Base-by-base conservation (phyloP, 2,797 vertebrate genomes). In the Spatula clypeata region DNA sequence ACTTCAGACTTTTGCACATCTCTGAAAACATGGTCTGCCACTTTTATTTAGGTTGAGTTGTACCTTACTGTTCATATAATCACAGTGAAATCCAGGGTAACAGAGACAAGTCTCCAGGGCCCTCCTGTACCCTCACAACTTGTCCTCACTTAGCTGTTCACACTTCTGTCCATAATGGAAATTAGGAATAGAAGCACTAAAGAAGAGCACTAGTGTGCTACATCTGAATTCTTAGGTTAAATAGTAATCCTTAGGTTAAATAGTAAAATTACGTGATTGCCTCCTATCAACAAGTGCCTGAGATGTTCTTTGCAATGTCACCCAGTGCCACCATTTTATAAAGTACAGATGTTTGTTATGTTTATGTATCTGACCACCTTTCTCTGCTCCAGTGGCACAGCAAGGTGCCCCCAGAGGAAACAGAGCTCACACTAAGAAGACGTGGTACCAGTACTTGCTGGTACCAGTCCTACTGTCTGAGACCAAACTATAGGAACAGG, bases 1-100 rank as follows among this genome's bases (percentile, higher is more conserved):
- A 36, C 42, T 79, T 65, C 13, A 58, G 36, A 34, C 24, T n/a
- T 73, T 81, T 79, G n/a, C 51, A 58, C 27, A 66, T 31, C 38
- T 54, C 60, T 54, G 47, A 64, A 23, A 27, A 69, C 44, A 14
- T 3, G 6, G n/a, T 44, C 34, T 90, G 20, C 11, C 34, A 34
- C 29, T 32, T 92, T 84, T 62, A 55, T 81, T 93, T 71, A 61
- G 53, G 31, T 17, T 86, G 58, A 84, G 17, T 31, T 55, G n/a
- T 67, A 51, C 23, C 34, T 72, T 47, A 27, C n/a, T 53, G 20
- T 66, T 87, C 76, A 12, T 42, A 45, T 69, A 93, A 79, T 67
- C 62, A 16, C 26, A 13, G 11, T 3, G 11, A 85, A 89, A 57
- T 67, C 16, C 45, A 70, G n/a, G 29, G 53, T 34, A 31, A n/a